Conservation (phyloP, 2,797 vertebrate genomes). For the Uromys caudimaculatus region DNA sequence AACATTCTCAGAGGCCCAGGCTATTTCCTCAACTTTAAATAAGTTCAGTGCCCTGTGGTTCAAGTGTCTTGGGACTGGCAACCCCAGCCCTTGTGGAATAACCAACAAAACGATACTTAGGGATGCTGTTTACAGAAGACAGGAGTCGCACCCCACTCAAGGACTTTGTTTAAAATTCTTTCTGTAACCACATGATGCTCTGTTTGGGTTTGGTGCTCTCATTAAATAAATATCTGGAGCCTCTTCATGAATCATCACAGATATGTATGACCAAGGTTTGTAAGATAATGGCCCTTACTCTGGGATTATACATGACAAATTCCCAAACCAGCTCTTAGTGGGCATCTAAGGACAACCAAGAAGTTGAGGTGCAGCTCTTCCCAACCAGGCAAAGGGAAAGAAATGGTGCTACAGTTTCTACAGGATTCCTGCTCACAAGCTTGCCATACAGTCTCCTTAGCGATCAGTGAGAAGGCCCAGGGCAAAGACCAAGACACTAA, state of each 20-base stretch:
- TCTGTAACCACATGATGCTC: slow-evolving; percentile 85
- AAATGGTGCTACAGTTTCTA: not conserved
- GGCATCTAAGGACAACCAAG: slow-evolving; percentile 7
- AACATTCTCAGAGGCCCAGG: not conserved
- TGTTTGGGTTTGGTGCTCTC: slow-evolving; percentile 86
- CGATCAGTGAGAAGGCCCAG: slow-evolving; percentile 8
- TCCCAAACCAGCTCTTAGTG: not conserved
- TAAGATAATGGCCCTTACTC: slow-evolving; percentile 62
- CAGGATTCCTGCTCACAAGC: not conserved
- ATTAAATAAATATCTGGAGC: slow-evolving; percentile 88
- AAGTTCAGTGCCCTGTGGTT: slow-evolving; percentile 74
- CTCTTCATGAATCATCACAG: slow-evolving; percentile 84
- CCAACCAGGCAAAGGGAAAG: not conserved
- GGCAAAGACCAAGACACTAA: not conserved
- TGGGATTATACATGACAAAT: slow-evolving; percentile 52
- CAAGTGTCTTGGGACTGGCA: slow-evolving; percentile 82
- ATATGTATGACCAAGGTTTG: slow-evolving; percentile 60
- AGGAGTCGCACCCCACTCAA: slow-evolving; percentile 82
- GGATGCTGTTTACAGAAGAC: slow-evolving; percentile 87
- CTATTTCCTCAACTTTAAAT: slow-evolving; percentile 76
- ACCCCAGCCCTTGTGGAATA: slow-evolving; percentile 78
- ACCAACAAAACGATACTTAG: slow-evolving; percentile 79
- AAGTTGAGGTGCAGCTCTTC: not conserved
- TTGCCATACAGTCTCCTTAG: not conserved
- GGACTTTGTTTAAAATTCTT: slow-evolving; percentile 89